These are phyloP conservation scores for Archaeoteleia sp. DNA, from an alignment of 2,888 invertebrate species.

Conservation along the genomic window DNA sequence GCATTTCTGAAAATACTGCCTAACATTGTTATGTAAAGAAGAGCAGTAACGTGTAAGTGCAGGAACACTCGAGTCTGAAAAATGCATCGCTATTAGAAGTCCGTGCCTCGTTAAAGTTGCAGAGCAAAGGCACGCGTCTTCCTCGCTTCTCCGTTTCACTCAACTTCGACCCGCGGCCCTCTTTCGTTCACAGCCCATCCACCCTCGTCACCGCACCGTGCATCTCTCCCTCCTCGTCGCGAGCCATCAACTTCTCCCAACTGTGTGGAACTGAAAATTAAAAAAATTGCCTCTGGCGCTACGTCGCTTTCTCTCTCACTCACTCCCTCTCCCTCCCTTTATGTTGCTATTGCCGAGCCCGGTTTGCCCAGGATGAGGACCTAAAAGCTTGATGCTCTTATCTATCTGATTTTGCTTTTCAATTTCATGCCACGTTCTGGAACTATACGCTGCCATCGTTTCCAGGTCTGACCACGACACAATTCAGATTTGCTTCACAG, in stretches of 20 bases:
- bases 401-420: constrained; percentile 43
- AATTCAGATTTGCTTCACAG: too few relatives aligned
- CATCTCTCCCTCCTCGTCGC: constrained; percentile 11
- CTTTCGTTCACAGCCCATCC: constrained; percentile 17
- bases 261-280: constrained; percentile 41
- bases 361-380: constrained; percentile 36
- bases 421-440: constrained; percentile 37
- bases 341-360: neutral
- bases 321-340: neutral
- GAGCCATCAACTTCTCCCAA: constrained; percentile 21
- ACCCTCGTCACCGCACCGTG: constrained; percentile 7
- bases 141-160: constrained; percentile 9
- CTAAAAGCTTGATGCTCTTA: constrained; percentile 41
- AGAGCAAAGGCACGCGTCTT: constrained; percentile 35
- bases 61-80: constrained; percentile 15
- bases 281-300: constrained; percentile 42
- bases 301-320: constrained; percentile 2
- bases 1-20: constrained; percentile 31
- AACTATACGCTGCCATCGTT: too few relatives aligned
- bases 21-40: constrained; percentile 40
- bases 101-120: constrained; percentile 42
- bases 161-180: constrained; percentile 15
- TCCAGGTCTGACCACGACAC: too few relatives aligned
- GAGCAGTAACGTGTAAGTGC: constrained; percentile 14
- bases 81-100: constrained; percentile 42